A percentile compares a stretch with the other conserved stretches of the same genome.
These are phyloP conservation scores for Aricia agestis DNA, from an alignment of 1,140 invertebrate genomes.

Conservation along the genomic window DNA sequence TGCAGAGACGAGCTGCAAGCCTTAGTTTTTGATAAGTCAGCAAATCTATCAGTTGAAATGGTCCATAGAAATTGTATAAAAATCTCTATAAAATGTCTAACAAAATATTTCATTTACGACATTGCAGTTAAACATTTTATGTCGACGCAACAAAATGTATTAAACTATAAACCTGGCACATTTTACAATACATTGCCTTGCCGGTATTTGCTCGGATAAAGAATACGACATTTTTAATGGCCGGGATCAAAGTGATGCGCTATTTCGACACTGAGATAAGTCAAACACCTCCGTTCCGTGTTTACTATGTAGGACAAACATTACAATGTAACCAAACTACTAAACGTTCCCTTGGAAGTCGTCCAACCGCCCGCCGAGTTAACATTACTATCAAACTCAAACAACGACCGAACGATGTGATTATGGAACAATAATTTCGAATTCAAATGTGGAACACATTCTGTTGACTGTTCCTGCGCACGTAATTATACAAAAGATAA, in stretches of 20 bases:
- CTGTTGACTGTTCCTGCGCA: not conserved
- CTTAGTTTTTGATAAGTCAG: too few relatives aligned
- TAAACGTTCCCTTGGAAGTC: conserved; percentile 42
- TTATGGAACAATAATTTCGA: conserved; percentile 15
- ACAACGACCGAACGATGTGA: not conserved
- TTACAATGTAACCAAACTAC: conserved; percentile 42
- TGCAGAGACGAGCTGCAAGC: too few relatives aligned
- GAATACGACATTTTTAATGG: conserved; percentile 14
- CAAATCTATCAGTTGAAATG: too few relatives aligned
- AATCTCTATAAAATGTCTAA: too few relatives aligned
- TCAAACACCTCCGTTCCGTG: conserved; percentile 47
- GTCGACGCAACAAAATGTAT: not conserved
- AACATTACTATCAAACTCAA: conserved; percentile 19
- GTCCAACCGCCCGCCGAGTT: conserved; percentile 35
- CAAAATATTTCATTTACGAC: not conserved
- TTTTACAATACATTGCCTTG: not conserved
- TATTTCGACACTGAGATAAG: conserved; percentile 41
- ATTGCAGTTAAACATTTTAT: not conserved
- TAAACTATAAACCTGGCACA: not conserved
- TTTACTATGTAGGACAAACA: conserved; percentile 50
- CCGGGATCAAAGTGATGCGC: conserved; percentile 29
- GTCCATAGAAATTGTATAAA: too few relatives aligned
- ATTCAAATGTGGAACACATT: not conserved
- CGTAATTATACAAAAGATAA: not conserved
- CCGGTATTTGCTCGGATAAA: conserved; percentile 4